These are phyloP conservation scores for Aspidiotus rigidus DNA, from an alignment of 2,888 invertebrate species.

Conservation along the genomic window DNA sequence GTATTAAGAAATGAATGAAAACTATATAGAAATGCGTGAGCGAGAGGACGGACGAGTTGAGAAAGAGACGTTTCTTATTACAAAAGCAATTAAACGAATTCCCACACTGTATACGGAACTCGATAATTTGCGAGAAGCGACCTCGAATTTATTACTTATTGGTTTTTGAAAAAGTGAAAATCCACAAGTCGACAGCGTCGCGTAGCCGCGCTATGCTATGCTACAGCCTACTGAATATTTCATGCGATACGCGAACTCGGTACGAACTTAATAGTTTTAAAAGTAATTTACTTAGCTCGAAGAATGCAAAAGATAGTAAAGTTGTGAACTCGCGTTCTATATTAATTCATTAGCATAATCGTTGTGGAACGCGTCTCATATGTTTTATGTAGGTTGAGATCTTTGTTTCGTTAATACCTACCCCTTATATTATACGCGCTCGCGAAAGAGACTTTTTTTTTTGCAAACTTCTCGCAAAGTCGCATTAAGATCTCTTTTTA, in stretches of 20 bases:
- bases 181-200: background rate
- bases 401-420: too few relatives aligned
- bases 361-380: background rate
- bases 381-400: too few relatives aligned
- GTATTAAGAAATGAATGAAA: constrained; percentile 14
- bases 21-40: background rate
- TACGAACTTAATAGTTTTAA: constrained; percentile 19
- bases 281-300: constrained; percentile 20
- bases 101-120: constrained; percentile 4
- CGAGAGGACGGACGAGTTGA: background rate
- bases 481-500: background rate
- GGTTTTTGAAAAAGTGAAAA: background rate
- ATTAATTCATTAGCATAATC: constrained; percentile 25
- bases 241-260: constrained; percentile 11
- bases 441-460: too few relatives aligned
- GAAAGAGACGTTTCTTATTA: background rate
- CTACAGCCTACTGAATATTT: constrained; percentile 18
- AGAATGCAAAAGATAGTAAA: constrained; percentile 7
- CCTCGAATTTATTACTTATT: background rate
- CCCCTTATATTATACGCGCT: too few relatives aligned
- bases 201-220: background rate
- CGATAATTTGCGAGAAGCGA: constrained; percentile 16
- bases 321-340: background rate
- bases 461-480: background rate
- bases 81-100: constrained; percentile 25